phyloP scores from a whole-genome alignment of 2,888 invertebrate genomes.

The Listrodromus nycthemerus region DNA sequence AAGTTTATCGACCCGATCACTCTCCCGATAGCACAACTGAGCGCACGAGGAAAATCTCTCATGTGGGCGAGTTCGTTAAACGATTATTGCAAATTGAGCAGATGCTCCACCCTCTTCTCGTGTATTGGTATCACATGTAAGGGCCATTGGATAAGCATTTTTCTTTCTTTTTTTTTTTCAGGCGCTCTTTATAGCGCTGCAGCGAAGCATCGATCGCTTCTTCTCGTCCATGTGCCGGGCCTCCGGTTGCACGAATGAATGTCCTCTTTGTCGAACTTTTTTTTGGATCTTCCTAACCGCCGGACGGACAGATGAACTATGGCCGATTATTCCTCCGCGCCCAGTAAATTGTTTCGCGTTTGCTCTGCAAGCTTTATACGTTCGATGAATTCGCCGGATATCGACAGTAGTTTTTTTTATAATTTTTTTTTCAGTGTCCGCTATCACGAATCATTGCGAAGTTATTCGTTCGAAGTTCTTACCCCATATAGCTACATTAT shows the following conservation, averaged over 20 bases:
- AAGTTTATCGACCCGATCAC: conserved; percentile 39
- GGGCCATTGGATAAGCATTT: conserved; percentile 19
- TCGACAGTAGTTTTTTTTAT: background rate
- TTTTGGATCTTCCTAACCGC: background rate
- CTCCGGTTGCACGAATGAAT: conserved; percentile 20
- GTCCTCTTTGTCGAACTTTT: conserved; percentile 27
- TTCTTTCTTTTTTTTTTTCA: background rate
- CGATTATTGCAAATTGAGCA: conserved; percentile 50
- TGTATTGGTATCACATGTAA: conserved; percentile 14
- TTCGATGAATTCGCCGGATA: background rate
- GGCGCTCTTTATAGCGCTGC: background rate
- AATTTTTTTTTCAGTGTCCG: background rate
- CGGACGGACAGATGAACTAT: conserved; percentile 7
- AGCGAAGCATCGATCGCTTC: conserved; percentile 1
- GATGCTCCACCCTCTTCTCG: conserved; percentile 41
- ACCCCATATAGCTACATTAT: too few species aligned
- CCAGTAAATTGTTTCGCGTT: conserved; percentile 3
- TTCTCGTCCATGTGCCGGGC: background rate
- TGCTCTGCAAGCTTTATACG: background rate
- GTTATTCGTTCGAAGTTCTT: too few species aligned
- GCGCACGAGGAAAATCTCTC: background rate
- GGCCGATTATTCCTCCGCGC: background rate
- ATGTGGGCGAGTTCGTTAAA: conserved; percentile 38
- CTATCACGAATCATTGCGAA: too few species aligned
- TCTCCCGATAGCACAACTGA: conserved; percentile 4